phyloP scores from a whole-genome alignment of 92 coral and sea anemone species.

The Phymanthus crucifer region DNA sequence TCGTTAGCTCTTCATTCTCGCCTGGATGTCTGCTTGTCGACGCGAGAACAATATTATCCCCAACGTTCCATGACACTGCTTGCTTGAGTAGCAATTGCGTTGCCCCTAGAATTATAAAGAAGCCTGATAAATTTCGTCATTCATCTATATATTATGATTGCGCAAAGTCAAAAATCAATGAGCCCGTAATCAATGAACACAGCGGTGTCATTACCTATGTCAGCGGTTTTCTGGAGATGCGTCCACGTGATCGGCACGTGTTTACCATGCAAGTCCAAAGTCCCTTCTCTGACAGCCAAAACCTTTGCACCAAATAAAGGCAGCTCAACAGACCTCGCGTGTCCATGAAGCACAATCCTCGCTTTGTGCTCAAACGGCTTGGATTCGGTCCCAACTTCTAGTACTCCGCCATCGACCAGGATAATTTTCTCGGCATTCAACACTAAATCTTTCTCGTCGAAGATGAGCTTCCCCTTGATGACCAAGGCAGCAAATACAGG shows the following conservation, averaged over 20 bases:
- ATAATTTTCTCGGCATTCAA: slow-evolving; percentile 80
- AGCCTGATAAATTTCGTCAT: neutral
- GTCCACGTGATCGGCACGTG: slow-evolving; percentile 91
- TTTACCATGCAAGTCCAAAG: slow-evolving; percentile 83
- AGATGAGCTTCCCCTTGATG: slow-evolving; percentile 78
- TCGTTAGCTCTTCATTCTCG: slow-evolving; percentile 78
- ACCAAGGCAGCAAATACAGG: slow-evolving; percentile 67
- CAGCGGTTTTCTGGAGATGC: slow-evolving; percentile 67
- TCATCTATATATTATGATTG: neutral
- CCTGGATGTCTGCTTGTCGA: slow-evolving; percentile 78
- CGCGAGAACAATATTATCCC: slow-evolving; percentile 76
- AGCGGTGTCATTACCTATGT: slow-evolving; percentile 61
- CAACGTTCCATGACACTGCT: slow-evolving; percentile 77
- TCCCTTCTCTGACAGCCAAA: slow-evolving; percentile 85
- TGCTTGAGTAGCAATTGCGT: slow-evolving; percentile 57
- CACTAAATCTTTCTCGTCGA: slow-evolving; percentile 83
- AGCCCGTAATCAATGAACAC: neutral
- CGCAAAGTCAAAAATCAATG: neutral
- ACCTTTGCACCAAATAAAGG: slow-evolving; percentile 94
- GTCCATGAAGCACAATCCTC: slow-evolving; percentile 81
- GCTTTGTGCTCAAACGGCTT: slow-evolving; percentile 85
- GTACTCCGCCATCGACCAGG: slow-evolving; percentile 74
- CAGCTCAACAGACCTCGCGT: slow-evolving; percentile 51
- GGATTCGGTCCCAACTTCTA: slow-evolving; percentile 71
- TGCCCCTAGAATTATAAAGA: slow-evolving; percentile 46